Percentiles rank a stretch among this genome's conserved stretches.
Conservation (phyloP, 2,113 vertebrate genomes). For the Ceuthmochares aereus region DNA sequence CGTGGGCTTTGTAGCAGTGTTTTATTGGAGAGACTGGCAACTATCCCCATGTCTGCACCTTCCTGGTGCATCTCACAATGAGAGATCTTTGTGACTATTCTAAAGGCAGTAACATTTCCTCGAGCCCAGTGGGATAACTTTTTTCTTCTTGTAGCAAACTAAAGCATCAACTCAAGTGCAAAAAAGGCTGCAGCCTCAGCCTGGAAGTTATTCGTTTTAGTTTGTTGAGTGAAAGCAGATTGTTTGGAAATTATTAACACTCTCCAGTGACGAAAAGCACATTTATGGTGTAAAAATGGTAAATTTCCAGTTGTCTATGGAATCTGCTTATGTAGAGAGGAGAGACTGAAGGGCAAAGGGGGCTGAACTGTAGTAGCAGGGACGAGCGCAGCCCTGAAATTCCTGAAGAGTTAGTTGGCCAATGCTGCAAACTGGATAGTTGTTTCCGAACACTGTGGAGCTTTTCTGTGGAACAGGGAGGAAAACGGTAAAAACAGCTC, state of each 20-base stretch:
- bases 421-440: not conserved
- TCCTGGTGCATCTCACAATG: accelerated
- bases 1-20: not conserved
- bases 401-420: not conserved
- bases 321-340: not conserved
- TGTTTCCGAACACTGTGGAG: accelerated
- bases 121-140: not conserved
- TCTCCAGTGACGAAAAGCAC: not conserved
- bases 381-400: not conserved
- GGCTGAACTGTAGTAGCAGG: not conserved
- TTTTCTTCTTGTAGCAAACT: not conserved
- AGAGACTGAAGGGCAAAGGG: not conserved
- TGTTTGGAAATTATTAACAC: not conserved
- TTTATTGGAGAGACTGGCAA: not conserved
- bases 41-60: not conserved
- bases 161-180: not conserved
- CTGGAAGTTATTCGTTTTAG: not conserved
- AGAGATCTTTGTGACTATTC: not conserved
- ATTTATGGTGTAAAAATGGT: not conserved
- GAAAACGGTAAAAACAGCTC: not conserved
- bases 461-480: not conserved
- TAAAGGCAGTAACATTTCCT: not conserved
- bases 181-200: not conserved
- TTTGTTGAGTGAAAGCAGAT: not conserved
- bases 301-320: not conserved